Evolutionary conservation across 2,113 vertebrate species (phyloP).

Genomic region (Lethenteron reissneri): DNA sequence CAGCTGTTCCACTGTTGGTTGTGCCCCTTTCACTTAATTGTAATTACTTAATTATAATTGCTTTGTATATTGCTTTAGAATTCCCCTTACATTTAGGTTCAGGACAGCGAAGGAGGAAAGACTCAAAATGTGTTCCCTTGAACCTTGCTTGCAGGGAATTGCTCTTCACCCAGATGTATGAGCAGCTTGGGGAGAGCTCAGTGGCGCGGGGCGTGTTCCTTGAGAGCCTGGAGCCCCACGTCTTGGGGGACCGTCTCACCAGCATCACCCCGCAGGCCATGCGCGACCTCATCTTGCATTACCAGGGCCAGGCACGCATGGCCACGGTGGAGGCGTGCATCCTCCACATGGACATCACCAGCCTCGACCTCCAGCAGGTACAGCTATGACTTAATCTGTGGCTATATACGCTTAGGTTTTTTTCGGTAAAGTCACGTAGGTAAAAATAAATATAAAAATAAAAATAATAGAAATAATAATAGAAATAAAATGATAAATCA

Average conservation of each 20-base stretch:
- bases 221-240: constrained; percentile 70
- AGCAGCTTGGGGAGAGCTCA: constrained; percentile 57
- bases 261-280: constrained; percentile 70
- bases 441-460: no score
- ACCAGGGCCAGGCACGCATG: constrained; percentile 68
- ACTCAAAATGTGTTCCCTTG: not conserved
- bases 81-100: no score
- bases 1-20: no score
- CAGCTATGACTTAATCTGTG: not conserved
- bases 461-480: no score
- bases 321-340: constrained; percentile 80
- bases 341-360: constrained; percentile 88
- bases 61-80: no score
- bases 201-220: constrained; percentile 75
- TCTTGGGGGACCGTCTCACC: constrained; percentile 57
- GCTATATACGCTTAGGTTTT: no score
- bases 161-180: constrained; percentile 68
- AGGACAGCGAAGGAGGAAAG: no score
- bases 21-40: no score
- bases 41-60: no score
- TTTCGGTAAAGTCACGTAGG: no score
- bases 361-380: constrained; percentile 86
- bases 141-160: constrained; percentile 35
- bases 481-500: no score
- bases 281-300: constrained; percentile 75